These are phyloP conservation scores for Mechanitis mazaeus DNA, from an alignment of 2,888 invertebrate species.

Conservation along the genomic window DNA sequence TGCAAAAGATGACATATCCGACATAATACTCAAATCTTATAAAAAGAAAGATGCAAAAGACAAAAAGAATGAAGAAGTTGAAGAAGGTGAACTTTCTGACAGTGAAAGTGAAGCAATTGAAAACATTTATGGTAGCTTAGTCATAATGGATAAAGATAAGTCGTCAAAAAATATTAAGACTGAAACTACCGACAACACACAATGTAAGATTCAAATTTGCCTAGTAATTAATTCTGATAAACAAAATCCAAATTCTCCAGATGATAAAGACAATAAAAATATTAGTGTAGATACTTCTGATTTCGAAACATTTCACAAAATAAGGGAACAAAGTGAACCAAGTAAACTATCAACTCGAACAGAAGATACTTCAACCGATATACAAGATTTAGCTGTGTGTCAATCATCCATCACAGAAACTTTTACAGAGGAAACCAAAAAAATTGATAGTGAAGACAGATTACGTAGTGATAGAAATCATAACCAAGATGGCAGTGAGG, in stretches of 20 bases:
- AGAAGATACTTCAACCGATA: constrained; percentile 12
- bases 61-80: constrained; percentile 47
- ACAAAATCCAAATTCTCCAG: constrained; percentile 26
- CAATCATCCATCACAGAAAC: neutral
- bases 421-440: constrained; percentile 6
- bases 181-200: constrained; percentile 36
- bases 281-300: constrained; percentile 40
- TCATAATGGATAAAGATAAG: constrained; percentile 45
- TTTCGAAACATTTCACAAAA: constrained; percentile 46
- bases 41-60: constrained; percentile 38
- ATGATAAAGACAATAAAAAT: constrained; percentile 12
- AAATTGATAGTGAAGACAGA: constrained; percentile 4
- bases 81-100: constrained; percentile 69
- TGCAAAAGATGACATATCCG: constrained; percentile 63
- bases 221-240: constrained; percentile 52
- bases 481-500: constrained; percentile 10
- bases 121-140: constrained; percentile 61
- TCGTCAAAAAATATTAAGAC: constrained; percentile 28
- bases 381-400: neutral
- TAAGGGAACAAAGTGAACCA: constrained; percentile 11
- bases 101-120: constrained; percentile 69
- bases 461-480: constrained; percentile 5
- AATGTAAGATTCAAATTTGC: constrained; percentile 59
- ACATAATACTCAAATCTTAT: constrained; percentile 65
- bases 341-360: constrained; percentile 16